phyloP scores from a whole-genome alignment of 2,797 vertebrate species.

The Gadopsis bispinosus region DNA sequence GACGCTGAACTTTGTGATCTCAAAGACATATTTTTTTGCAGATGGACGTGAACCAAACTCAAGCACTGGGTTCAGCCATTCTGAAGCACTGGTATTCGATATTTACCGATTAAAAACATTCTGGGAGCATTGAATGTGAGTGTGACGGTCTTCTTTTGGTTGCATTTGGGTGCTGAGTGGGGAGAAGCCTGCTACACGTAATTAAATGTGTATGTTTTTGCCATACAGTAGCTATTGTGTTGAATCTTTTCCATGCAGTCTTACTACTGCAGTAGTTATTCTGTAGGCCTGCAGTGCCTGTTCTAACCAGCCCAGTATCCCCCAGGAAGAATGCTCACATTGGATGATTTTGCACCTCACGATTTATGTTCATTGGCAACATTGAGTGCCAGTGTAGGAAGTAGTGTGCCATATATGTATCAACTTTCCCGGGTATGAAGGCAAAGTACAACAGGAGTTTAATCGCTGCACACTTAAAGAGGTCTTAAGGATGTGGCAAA shows the following conservation, averaged over 20 bases:
- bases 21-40: constrained; percentile 21
- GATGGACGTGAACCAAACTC: constrained; percentile 1
- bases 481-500: no score
- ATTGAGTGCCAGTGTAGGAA: background rate
- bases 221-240: background rate
- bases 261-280: background rate
- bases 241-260: background rate
- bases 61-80: constrained; percentile 31
- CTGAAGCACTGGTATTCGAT: constrained; percentile 28
- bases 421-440: background rate
- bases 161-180: background rate
- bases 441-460: no score
- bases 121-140: constrained; percentile 22
- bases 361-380: background rate
- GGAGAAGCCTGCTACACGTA: background rate
- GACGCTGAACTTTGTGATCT: constrained; percentile 30
- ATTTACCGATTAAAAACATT: constrained; percentile 34
- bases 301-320: background rate
- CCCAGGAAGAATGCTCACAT: background rate
- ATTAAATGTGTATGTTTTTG: background rate
- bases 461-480: no score
- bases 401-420: background rate
- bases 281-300: no score
- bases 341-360: background rate
- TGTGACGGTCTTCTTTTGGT: constrained; percentile 29